Percentiles rank a stretch among this genome's conserved stretches.
phyloP scores from a whole-genome alignment of 2,797 vertebrate species.

The Astyanax mexicanus region DNA sequence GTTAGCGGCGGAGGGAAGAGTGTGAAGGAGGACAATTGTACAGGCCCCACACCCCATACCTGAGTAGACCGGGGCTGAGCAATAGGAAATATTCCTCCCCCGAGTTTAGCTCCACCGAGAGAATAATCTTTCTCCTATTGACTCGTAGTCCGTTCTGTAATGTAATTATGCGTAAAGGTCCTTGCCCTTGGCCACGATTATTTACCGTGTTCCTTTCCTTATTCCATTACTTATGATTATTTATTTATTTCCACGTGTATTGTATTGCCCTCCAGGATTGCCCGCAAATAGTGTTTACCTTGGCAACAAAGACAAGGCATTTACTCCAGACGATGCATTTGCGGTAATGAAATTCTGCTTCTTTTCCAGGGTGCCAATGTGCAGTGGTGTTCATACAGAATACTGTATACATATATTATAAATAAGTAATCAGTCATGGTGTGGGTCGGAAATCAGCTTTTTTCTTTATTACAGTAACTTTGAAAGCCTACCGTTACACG shows the following conservation, averaged over 20 bases:
- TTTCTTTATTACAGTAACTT: too few relatives aligned
- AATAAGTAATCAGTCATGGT: too few relatives aligned
- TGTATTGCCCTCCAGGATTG: neutral
- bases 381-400: neutral
- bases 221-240: constrained; percentile 25
- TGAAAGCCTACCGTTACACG: too few relatives aligned
- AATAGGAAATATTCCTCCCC: neutral
- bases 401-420: too few relatives aligned
- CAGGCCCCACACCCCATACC: neutral
- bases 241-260: neutral
- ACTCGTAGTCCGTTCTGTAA: constrained; percentile 24
- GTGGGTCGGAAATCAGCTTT: too few relatives aligned
- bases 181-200: constrained; percentile 35
- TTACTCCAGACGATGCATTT: neutral
- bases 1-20: neutral
- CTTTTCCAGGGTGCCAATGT: neutral
- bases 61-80: neutral
- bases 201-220: constrained; percentile 32
- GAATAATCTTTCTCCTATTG: constrained; percentile 34
- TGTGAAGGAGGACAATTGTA: neutral
- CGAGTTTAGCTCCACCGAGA: constrained; percentile 8
- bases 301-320: neutral
- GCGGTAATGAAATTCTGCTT: neutral
- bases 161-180: constrained; percentile 45
- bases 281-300: neutral